These are phyloP conservation scores for Diarsia rubi DNA, from an alignment of 2,888 invertebrate genomes.

Conservation along the genomic window DNA sequence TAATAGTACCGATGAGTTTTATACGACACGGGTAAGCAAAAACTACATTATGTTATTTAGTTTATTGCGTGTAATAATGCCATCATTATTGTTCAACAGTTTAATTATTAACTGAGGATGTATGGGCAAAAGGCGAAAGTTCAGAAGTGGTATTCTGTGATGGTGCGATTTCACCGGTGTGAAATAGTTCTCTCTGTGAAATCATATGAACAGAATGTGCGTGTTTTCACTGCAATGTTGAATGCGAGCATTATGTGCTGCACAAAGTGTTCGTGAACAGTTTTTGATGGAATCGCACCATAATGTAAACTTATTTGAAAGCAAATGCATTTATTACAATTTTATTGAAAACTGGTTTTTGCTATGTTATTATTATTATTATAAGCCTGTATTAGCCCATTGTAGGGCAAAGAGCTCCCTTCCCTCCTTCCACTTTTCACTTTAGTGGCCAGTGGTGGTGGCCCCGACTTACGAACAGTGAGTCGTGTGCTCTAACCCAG, in stretches of 20 bases:
- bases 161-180: background rate
- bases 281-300: too few relatives aligned
- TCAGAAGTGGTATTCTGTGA: background rate
- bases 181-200: background rate
- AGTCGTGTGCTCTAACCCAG: too few relatives aligned
- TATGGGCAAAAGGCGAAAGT: background rate
- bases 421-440: too few relatives aligned
- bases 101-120: slow-evolving; percentile 19
- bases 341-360: too few relatives aligned
- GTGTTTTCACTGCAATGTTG: background rate
- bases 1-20: slow-evolving; percentile 54
- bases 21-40: slow-evolving; percentile 28
- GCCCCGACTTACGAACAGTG: too few relatives aligned
- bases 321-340: background rate
- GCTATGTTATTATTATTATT: too few relatives aligned
- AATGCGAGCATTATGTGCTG: too few relatives aligned
- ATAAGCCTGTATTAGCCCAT: too few relatives aligned
- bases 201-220: background rate
- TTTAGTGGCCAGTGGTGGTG: too few relatives aligned
- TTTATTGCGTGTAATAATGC: slow-evolving; percentile 49
- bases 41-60: slow-evolving; percentile 28
- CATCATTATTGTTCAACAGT: slow-evolving; percentile 29
- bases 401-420: too few relatives aligned
- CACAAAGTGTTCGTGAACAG: too few relatives aligned
- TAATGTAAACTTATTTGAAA: background rate